Evolutionary conservation across 2,797 vertebrate species (phyloP).

Genomic region (Poecilia gillii): DNA sequence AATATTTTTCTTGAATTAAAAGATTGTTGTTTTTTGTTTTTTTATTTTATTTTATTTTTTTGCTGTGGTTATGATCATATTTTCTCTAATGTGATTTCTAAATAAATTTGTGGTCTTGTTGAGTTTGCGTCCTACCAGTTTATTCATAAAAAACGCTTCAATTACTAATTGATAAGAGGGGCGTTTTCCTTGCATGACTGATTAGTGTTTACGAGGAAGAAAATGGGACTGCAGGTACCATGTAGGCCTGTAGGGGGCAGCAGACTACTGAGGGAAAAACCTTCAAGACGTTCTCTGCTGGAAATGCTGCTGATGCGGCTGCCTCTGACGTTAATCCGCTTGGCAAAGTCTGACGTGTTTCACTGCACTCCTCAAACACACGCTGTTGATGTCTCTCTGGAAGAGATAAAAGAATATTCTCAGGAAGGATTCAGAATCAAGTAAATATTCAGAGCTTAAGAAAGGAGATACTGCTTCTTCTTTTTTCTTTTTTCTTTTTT

Average conservation of each 20-base stretch:
- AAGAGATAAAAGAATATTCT: constrained; percentile 17
- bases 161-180: background rate
- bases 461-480: background rate
- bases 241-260: constrained; percentile 68
- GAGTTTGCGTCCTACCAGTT: constrained; percentile 14
- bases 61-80: constrained; percentile 40
- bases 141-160: background rate
- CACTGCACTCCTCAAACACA: constrained; percentile 51
- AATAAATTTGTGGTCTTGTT: constrained; percentile 72
- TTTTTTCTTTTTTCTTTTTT: background rate
- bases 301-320: constrained; percentile 42
- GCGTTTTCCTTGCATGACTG: no score
- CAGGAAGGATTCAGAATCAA: constrained; percentile 6
- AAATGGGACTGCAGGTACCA: background rate
- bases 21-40: constrained; percentile 29
- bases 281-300: constrained; percentile 15
- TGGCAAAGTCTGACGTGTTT: constrained; percentile 26
- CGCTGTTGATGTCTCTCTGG: constrained; percentile 18
- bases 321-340: constrained; percentile 48
- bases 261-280: constrained; percentile 22
- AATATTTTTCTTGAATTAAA: constrained; percentile 49
- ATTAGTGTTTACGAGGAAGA: background rate
- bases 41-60: constrained; percentile 39
- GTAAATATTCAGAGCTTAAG: background rate
- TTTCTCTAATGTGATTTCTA: constrained; percentile 72